A percentile compares a stretch with the other conserved stretches of the same genome.
Evolutionary conservation across 2,888 invertebrate genomes (phyloP).

Genomic region (Tipula vernalis): DNA sequence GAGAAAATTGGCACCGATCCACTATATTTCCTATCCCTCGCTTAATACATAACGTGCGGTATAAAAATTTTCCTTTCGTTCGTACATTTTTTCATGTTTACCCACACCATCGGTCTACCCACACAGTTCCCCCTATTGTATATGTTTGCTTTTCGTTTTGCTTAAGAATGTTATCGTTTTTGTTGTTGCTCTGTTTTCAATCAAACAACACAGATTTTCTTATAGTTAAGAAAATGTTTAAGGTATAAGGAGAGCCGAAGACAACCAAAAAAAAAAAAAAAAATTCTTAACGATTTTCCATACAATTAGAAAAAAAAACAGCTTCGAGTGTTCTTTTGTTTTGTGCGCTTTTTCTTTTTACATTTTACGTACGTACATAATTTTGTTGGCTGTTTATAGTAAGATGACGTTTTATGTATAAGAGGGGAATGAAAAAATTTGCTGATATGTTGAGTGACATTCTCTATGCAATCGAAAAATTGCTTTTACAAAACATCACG

Average conservation of each 20-base stretch:
- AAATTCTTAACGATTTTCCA: background rate
- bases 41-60: background rate
- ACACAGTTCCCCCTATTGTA: background rate
- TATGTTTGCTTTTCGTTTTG: background rate
- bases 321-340: background rate
- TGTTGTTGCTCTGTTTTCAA: background rate
- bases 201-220: background rate
- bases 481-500: too few species aligned
- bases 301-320: background rate
- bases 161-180: background rate
- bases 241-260: background rate
- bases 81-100: background rate
- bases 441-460: too few species aligned
- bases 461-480: too few species aligned
- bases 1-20: background rate
- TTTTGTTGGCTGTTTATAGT: background rate
- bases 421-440: too few species aligned
- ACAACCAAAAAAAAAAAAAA: background rate
- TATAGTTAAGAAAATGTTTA: background rate
- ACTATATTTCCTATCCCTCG: background rate
- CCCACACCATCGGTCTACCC: background rate
- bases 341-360: background rate
- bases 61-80: background rate
- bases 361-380: background rate
- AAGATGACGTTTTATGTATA: too few species aligned